Conservation (phyloP, 2,888 invertebrate species). For the Zaprionus obscuricornis region DNA sequence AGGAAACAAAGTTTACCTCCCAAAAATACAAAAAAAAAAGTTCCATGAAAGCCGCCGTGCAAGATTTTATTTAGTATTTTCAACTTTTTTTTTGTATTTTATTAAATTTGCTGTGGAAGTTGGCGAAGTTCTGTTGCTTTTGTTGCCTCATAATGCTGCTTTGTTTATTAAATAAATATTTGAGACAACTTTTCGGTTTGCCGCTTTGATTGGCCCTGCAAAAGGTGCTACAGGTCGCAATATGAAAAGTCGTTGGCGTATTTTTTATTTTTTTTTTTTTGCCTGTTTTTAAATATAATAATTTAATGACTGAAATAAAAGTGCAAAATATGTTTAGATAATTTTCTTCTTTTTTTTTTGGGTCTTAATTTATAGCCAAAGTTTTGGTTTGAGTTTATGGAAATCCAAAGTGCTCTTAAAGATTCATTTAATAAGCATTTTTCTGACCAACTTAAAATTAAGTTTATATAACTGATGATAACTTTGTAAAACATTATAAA, state of each 20-base stretch:
- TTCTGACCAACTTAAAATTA: too few species aligned
- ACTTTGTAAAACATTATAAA: too few species aligned
- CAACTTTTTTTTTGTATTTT: slow-evolving; percentile 48
- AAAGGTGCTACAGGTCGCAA: slow-evolving; percentile 23
- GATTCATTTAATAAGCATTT: too few species aligned
- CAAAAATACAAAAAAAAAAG: too few species aligned
- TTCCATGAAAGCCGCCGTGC: slow-evolving; percentile 17
- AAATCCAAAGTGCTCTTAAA: too few species aligned
- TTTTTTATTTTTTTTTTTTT: too few species aligned
- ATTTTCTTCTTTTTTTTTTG: slow-evolving; percentile 24
- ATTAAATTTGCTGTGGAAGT: slow-evolving; percentile 57
- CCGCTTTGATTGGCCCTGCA: slow-evolving; percentile 34
- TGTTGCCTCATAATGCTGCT: slow-evolving; percentile 52
- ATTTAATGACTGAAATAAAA: slow-evolving; percentile 37
- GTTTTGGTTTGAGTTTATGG: background rate
- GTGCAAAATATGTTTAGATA: slow-evolving; percentile 23
- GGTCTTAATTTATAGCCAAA: slow-evolving; percentile 12
- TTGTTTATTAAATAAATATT: slow-evolving; percentile 75
- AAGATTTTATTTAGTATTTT: slow-evolving; percentile 52
- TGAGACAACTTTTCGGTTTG: slow-evolving; percentile 54
- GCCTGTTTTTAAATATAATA: slow-evolving; percentile 14
- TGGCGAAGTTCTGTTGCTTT: slow-evolving; percentile 47
- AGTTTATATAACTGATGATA: too few species aligned
- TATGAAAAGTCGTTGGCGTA: slow-evolving; percentile 6
- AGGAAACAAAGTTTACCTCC: too few species aligned